A percentile compares a stretch with the other conserved stretches of the same genome.
Evolutionary conservation across 1,140 invertebrate species (phyloP).

Genomic region (Chironomus striatipennis): DNA sequence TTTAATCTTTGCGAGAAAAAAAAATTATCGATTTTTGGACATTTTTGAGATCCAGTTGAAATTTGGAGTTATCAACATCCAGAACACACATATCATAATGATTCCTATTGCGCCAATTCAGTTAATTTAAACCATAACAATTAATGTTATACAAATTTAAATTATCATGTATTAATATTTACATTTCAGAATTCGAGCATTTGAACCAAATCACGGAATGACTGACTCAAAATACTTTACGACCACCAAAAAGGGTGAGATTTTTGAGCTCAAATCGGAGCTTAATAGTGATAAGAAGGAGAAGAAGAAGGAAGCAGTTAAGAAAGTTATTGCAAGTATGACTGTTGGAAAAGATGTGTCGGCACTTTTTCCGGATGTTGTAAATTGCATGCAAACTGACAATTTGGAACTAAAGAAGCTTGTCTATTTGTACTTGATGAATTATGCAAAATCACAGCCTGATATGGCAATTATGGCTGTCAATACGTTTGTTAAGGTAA

Average conservation of each 20-base stretch:
- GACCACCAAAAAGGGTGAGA: conserved; percentile 99
- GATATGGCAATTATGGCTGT: conserved; percentile 99
- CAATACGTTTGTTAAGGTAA: conserved; percentile 99
- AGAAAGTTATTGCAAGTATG: conserved; percentile 99
- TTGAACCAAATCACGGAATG: conserved; percentile 51
- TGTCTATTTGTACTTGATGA: conserved; percentile 99
- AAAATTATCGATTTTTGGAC: neutral
- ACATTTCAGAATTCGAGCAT: neutral
- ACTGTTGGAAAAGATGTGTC: conserved; percentile 97
- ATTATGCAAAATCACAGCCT: conserved; percentile 99
- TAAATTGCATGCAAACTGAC: conserved; percentile 99
- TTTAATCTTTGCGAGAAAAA: neutral
- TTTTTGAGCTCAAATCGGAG: conserved; percentile 98
- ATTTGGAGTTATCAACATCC: too few relatives aligned
- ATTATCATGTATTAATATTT: neutral
- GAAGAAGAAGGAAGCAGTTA: conserved; percentile 99
- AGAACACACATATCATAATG: neutral
- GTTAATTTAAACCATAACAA: conserved; percentile 12
- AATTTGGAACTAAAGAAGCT: conserved; percentile 99
- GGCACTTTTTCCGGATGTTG: conserved; percentile 96
- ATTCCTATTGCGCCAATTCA: conserved; percentile 20
- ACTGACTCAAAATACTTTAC: conserved; percentile 99
- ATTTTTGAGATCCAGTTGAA: neutral
- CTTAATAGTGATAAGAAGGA: conserved; percentile 99
- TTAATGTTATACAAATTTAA: neutral